These are phyloP conservation scores for Cepaea hortensis DNA, from an alignment of 2,888 invertebrate species.

Conservation along the genomic window DNA sequence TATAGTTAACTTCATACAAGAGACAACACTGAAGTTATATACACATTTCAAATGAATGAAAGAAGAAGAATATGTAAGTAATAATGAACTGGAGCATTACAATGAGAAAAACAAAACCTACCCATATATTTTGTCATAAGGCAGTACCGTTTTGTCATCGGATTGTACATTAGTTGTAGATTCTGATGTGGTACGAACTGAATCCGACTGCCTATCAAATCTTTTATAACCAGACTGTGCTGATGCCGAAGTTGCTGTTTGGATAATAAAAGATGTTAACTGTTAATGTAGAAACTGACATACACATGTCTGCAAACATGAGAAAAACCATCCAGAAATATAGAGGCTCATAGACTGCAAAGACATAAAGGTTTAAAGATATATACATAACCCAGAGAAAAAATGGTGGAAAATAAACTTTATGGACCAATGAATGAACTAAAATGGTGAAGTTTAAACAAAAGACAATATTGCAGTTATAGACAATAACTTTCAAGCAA, in stretches of 20 bases:
- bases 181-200: conserved; percentile 14
- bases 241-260: conserved; percentile 5
- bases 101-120: neutral
- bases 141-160: neutral
- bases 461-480: no score
- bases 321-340: no score
- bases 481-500: no score
- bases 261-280: neutral
- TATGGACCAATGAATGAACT: no score
- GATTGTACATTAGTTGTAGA: neutral
- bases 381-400: no score
- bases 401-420: no score
- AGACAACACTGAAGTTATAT: neutral
- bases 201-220: conserved; percentile 19
- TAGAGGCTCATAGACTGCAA: no score
- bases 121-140: conserved; percentile 30
- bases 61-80: no score
- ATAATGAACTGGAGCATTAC: neutral
- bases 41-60: neutral
- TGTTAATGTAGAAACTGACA: neutral
- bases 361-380: no score
- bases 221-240: conserved; percentile 22
- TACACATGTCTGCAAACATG: neutral
- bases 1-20: neutral
- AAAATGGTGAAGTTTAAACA: no score